Evolutionary conservation across 2,113 vertebrate species (phyloP).

Genomic region (Chunga burmeisteri): DNA sequence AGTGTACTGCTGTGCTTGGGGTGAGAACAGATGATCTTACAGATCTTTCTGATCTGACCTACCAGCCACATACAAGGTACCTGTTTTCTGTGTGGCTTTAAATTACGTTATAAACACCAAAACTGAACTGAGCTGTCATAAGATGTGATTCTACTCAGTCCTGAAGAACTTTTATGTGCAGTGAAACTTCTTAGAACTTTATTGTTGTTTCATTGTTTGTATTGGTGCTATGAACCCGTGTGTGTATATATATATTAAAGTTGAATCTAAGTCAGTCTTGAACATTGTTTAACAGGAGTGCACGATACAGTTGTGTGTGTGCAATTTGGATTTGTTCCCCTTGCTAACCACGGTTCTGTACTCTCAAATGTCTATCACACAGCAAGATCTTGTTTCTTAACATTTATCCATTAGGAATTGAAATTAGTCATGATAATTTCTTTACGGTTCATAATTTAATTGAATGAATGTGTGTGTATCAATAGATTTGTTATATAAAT

Average conservation of each 20-base stretch:
- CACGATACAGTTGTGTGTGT: neutral
- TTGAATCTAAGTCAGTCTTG: neutral
- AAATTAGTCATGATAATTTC: neutral
- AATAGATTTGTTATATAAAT: neutral
- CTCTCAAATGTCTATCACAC: neutral
- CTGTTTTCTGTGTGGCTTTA: neutral
- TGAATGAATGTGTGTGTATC: neutral
- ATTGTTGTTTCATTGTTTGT: neutral
- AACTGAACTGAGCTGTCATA: neutral
- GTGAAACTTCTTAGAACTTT: neutral
- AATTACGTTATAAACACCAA: neutral
- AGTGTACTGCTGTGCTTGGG: neutral
- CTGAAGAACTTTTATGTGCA: neutral
- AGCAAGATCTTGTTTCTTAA: neutral
- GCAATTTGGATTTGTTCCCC: neutral
- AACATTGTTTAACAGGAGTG: neutral
- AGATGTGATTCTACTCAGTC: neutral
- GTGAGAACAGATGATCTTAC: neutral
- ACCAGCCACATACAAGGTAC: neutral
- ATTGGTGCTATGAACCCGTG: neutral
- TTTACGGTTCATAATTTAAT: neutral
- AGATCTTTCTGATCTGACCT: neutral
- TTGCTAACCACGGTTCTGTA: neutral
- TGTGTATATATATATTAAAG: neutral
- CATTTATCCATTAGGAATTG: neutral